Percentiles rank a stretch among this genome's conserved stretches.
phyloP scores from a whole-genome alignment of 2,113 vertebrate species.

The Atractosteus spatula region DNA sequence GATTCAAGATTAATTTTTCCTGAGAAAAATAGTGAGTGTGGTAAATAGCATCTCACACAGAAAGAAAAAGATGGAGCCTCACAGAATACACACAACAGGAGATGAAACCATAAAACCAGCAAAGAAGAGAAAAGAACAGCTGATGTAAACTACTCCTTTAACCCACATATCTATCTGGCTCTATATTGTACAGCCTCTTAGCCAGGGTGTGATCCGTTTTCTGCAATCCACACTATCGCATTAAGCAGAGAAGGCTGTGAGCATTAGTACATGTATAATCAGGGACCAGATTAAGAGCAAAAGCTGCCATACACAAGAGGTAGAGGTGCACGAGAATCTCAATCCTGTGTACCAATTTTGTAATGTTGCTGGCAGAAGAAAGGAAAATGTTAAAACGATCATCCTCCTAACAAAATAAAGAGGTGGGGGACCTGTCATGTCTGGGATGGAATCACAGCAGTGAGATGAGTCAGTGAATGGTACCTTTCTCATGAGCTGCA shows the following conservation, averaged over 20 bases:
- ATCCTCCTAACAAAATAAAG: no score
- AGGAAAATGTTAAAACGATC: no score
- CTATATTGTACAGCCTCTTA: not conserved
- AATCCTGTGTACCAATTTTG: not conserved
- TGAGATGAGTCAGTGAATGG: no score
- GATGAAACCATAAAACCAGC: not conserved
- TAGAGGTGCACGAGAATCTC: not conserved
- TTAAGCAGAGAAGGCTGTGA: not conserved
- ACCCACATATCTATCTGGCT: not conserved
- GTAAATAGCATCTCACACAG: no score
- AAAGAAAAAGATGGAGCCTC: no score
- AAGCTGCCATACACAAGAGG: not conserved
- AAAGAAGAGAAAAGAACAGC: not conserved
- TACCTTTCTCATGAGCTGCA: no score
- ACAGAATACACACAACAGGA: no score
- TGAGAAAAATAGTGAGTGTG: no score
- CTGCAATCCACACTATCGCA: not conserved
- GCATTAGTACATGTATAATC: not conserved
- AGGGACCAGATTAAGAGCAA: not conserved
- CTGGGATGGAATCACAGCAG: no score
- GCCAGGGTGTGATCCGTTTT: not conserved
- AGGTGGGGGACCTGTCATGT: no score
- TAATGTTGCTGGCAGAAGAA: no score
- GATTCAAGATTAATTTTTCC: no score
- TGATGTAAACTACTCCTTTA: not conserved